Conservation (phyloP, 2,888 invertebrate species). For the Sminthurinus aureus region DNA sequence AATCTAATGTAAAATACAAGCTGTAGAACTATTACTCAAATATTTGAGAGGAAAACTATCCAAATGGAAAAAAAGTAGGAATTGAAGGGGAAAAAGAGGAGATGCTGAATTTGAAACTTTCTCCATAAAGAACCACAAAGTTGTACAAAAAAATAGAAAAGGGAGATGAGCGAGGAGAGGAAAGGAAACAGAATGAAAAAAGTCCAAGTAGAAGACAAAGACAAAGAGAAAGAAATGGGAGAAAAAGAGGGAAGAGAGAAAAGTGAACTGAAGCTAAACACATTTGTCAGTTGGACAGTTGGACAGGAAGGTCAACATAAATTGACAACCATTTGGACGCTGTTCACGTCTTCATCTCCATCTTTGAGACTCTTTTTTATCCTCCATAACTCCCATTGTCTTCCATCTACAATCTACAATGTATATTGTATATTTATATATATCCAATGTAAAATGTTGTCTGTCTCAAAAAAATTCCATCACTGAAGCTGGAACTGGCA, state of each 20-base stretch:
- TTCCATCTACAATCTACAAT: neutral
- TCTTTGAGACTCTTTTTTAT: neutral
- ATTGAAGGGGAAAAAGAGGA: neutral
- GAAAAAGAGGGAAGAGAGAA: neutral
- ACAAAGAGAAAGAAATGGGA: neutral
- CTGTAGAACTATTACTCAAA: neutral
- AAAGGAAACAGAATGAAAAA: neutral
- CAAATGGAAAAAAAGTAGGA: neutral
- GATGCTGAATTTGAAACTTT: neutral
- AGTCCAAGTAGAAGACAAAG: neutral
- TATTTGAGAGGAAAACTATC: neutral
- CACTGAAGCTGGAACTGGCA: no score
- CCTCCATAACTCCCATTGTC: conserved; percentile 16
- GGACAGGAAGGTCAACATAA: conserved; percentile 27
- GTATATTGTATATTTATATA: no score
- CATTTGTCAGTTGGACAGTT: conserved; percentile 26
- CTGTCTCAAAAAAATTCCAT: neutral
- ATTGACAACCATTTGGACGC: conserved; percentile 27
- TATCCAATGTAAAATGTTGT: neutral
- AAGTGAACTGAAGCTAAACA: neutral
- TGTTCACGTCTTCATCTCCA: conserved; percentile 6
- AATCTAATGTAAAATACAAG: neutral
- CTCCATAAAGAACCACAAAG: neutral
- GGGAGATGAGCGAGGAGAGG: neutral
- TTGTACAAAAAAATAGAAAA: neutral